Conservation (phyloP, 2,113 vertebrate species). For the Terrapene triunguis region DNA sequence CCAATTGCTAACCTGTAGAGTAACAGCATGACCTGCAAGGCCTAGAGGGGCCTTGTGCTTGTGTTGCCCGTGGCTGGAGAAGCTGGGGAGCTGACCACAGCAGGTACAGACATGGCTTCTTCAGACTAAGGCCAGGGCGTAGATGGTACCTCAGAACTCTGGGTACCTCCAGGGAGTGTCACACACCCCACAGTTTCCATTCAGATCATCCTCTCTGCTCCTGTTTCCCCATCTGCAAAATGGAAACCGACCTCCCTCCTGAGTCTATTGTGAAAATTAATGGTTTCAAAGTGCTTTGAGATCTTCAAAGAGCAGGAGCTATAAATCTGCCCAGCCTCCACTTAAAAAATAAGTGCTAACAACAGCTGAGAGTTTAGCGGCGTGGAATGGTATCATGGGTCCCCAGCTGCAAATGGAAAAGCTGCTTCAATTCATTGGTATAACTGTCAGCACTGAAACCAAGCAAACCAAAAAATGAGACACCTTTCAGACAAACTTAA, state of each 20-base stretch:
- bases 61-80: background rate
- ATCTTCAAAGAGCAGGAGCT: background rate
- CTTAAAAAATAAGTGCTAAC: background rate
- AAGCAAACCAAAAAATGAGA: slow-evolving; percentile 35
- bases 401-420: background rate
- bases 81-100: background rate
- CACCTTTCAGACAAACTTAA: slow-evolving; percentile 61
- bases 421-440: background rate
- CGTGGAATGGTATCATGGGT: background rate
- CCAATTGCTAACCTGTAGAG: background rate
- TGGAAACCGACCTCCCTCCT: background rate
- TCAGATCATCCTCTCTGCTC: background rate
- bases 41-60: background rate
- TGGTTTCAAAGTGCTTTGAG: background rate
- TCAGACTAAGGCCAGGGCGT: background rate
- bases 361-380: slow-evolving; percentile 6
- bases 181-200: background rate
- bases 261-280: background rate
- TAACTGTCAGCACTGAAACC: slow-evolving; percentile 39
- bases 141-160: background rate
- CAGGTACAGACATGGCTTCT: background rate
- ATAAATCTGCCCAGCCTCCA: background rate
- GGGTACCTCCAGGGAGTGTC: background rate
- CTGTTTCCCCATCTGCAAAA: background rate
- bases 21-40: background rate